phyloP scores from a whole-genome alignment of 2,888 invertebrate genomes.

The Heteropelma amictum region DNA sequence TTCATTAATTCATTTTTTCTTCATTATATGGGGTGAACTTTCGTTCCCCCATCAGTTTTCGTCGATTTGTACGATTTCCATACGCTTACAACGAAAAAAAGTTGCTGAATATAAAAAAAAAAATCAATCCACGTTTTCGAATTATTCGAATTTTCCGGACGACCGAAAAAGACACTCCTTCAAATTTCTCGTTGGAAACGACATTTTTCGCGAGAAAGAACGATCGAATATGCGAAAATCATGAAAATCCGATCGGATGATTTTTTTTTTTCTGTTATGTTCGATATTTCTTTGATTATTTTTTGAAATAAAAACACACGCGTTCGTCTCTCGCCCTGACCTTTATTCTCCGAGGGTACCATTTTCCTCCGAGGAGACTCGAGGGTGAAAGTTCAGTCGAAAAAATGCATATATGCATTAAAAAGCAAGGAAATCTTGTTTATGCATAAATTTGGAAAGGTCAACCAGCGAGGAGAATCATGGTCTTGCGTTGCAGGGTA shows the following conservation, averaged over 20 bases:
- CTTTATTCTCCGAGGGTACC: background rate
- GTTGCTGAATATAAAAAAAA: too few relatives aligned
- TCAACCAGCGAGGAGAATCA: background rate
- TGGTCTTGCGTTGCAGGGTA: background rate
- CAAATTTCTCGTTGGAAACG: too few relatives aligned
- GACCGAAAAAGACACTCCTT: too few relatives aligned
- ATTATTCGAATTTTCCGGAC: too few relatives aligned
- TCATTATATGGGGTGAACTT: too few relatives aligned
- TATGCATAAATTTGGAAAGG: slow-evolving; percentile 27
- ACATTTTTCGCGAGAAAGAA: too few relatives aligned
- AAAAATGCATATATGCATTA: background rate
- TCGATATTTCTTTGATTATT: background rate
- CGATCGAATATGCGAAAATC: too few relatives aligned
- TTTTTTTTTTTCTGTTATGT: background rate
- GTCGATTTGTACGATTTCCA: too few relatives aligned
- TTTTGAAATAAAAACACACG: background rate
- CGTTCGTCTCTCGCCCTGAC: background rate
- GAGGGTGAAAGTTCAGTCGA: background rate
- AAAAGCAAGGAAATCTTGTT: slow-evolving; percentile 1
- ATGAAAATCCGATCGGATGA: too few relatives aligned
- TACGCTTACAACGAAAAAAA: too few relatives aligned
- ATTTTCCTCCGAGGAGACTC: slow-evolving; percentile 3
- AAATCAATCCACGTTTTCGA: too few relatives aligned
- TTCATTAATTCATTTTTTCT: slow-evolving; percentile 9
- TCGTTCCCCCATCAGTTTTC: too few relatives aligned